Base-by-base conservation (phyloP, 2,797 vertebrate genomes). In the Chelon auratus region DNA sequence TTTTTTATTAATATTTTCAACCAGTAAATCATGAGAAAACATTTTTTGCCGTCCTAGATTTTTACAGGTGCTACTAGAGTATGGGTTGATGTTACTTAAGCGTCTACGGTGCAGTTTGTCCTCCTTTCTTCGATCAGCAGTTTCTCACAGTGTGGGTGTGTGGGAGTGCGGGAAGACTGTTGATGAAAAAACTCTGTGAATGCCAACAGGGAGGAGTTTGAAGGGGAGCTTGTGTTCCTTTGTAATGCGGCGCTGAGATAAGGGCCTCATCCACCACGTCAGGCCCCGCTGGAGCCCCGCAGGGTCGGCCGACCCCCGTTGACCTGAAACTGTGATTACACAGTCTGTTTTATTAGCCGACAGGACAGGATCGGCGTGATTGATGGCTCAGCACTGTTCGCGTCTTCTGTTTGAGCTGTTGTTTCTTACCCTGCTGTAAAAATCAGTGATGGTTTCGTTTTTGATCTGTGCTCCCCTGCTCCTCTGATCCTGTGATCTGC, bases 271-370 rank as follows among this genome's bases (percentile, higher is more conserved):
- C 82, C 86, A 73, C 75, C 71, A n/a, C 51, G 59, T 71, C 85
- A 65, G 63, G 54, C 88, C 61, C 75, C 37, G 69, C 77, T 33
- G 60, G 80, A 87, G 79, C 74, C 80, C 84, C 30, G 39, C 52
- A 6, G 63, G 83, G 84, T 75, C 56, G 9, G 37, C 50, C 15
- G 82, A 83, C 83, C 84, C 73, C 74, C 47, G 39, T 53, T 75
- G 88, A 91, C 89, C 88, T 65, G 71, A 63, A 74, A 62, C 83
- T 74, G 75, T 81, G 87, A 91, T 89, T 86, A 81, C 83, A 75
- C 75, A 7, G 47, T 68, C 67, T 72, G 68, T 81, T 87, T 87
- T 86, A 85, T 84, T 83, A 73, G 81, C 78, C 63, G 84, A 83
- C 73, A 73, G 80, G 68, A 83, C 73, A 69, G 80, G 68, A 78